Evolutionary conservation across 2,113 vertebrate genomes (phyloP).

Genomic region (Leiothrix lutea): DNA sequence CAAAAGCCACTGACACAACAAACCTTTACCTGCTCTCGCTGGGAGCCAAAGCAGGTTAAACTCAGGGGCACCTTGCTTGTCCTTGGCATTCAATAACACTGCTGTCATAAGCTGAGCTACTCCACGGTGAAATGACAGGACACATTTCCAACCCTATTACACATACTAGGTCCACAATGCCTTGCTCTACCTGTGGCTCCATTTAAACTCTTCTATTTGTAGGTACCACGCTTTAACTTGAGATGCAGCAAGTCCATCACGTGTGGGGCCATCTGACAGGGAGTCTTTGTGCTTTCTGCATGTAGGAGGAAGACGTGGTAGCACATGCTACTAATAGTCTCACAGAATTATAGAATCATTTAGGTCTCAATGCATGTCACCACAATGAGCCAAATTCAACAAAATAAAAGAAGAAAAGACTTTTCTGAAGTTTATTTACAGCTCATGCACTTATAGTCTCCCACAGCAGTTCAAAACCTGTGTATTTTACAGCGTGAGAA

Average conservation of each 20-base stretch:
- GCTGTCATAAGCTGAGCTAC: background rate
- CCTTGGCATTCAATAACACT: background rate
- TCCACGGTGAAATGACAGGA: background rate
- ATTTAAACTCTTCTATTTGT: background rate
- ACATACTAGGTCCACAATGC: background rate
- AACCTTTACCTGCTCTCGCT: background rate
- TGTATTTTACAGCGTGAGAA: background rate
- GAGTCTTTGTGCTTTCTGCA: background rate
- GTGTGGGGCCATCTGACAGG: background rate
- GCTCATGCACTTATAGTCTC: background rate
- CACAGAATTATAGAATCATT: background rate
- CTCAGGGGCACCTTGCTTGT: background rate
- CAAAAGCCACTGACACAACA: background rate
- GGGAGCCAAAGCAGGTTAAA: background rate
- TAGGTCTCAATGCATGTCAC: background rate
- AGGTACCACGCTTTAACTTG: background rate
- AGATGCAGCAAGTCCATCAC: background rate
- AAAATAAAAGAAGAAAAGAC: background rate
- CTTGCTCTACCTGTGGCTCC: background rate
- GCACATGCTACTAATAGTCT: background rate
- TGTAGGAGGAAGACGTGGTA: background rate
- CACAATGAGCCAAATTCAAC: background rate
- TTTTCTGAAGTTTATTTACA: background rate
- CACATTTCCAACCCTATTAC: background rate
- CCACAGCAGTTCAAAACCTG: background rate